Base-by-base conservation (phyloP, 64 coral and sea anemone genomes). In the Stylophora pistillata region DNA sequence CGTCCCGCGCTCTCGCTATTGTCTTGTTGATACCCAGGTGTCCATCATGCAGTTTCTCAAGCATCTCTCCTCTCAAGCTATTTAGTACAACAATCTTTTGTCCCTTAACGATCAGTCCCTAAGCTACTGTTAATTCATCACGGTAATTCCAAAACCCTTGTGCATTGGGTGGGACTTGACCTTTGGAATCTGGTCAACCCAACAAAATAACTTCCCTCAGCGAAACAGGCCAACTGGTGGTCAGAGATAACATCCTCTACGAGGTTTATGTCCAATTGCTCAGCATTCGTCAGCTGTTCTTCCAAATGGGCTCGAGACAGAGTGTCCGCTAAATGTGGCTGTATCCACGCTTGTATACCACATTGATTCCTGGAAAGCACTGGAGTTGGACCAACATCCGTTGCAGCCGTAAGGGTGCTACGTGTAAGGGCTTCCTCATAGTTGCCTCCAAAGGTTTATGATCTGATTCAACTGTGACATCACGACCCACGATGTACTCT, bases 331-430 rank as follows among this genome's bases (percentile, higher is more conserved):
- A 56, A 28, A 89, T 89, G 59, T 62, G 78, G 73, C 77, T 58
- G 53, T 41, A 33, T 89, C 78, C 13, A 54, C 87, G 2, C 73
- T 72, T 55, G 78, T 74, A 88, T 74, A 88, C 12, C 6, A 9
- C 55, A 88, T 71, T 5, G 86, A 26, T 26, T 10, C 6, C 1
- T 78, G 47, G 73, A 78, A 89, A 26, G n/a, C 70, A 79, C 54
- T 89, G 77, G 0, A 89, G 65, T 79, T 75, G 56, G 76, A 89
- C 79, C 4, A 89, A 75, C 17, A 89, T 58, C 20, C 87, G 74
- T 62, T 89, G 87, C 10, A 89, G 78, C 54, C 87, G 16, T 53
- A 59, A 64, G 47, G 74, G 87, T 68, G 87, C 54, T 89, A 79
- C 56, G 7, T 11, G 65, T 17, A 84, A 33, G 20, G 56, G 80